Evolutionary conservation across 1,140 invertebrate species (phyloP).

Genomic region (Scaptomyza montana): DNA sequence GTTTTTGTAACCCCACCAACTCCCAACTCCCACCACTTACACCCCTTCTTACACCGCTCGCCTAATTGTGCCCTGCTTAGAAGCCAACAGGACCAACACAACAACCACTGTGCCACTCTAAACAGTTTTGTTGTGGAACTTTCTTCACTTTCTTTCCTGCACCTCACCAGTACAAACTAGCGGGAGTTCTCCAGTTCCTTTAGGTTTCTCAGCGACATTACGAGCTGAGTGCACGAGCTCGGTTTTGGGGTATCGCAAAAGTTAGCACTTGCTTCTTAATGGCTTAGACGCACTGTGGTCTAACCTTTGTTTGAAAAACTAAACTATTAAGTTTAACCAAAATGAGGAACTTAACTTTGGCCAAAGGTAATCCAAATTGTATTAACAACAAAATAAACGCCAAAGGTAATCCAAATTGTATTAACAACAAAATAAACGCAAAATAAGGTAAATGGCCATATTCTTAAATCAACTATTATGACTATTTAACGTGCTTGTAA

Average conservation of each 20-base stretch:
- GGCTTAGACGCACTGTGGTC: constrained; percentile 11
- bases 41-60: constrained; percentile 12
- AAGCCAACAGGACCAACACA: constrained; percentile 27
- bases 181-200: constrained; percentile 16
- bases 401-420: background rate
- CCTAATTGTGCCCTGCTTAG: constrained; percentile 73
- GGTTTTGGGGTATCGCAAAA: constrained; percentile 30
- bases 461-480: too few species aligned
- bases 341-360: background rate
- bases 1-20: background rate
- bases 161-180: constrained; percentile 4
- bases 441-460: too few species aligned
- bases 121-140: constrained; percentile 53
- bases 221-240: constrained; percentile 25
- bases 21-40: background rate
- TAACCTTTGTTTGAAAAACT: background rate
- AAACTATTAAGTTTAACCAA: background rate
- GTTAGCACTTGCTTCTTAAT: constrained; percentile 42
- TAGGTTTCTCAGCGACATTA: constrained; percentile 32
- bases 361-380: background rate
- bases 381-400: background rate
- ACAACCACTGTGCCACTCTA: constrained; percentile 45
- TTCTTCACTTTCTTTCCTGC: background rate
- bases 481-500: too few species aligned
- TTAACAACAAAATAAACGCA: background rate